Percentiles rank a stretch among this genome's conserved stretches.
phyloP scores from a whole-genome alignment of 2,888 invertebrate species.

The Didymodactylos carnosus region DNA sequence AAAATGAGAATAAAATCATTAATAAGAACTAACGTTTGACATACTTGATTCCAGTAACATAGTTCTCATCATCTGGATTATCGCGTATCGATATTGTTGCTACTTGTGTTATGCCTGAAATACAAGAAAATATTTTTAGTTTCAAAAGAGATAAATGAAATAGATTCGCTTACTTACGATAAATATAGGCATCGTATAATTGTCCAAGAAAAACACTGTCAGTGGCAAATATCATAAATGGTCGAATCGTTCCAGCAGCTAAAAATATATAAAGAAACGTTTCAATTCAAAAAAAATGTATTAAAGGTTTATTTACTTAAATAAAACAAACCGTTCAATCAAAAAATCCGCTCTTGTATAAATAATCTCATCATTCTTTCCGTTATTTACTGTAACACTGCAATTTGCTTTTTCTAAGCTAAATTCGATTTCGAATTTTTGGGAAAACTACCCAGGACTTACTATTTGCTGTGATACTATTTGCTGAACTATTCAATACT shows the following conservation, averaged over 20 bases:
- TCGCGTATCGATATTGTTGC: not conserved
- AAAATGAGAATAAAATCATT: no score
- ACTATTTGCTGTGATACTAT: not conserved
- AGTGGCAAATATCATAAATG: not conserved
- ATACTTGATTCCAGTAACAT: not conserved
- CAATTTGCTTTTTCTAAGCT: no score
- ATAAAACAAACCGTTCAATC: no score
- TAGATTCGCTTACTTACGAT: not conserved
- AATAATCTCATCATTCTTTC: no score
- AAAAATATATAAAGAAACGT: not conserved
- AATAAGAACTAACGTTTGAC: no score
- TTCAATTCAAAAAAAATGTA: not conserved
- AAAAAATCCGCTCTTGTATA: no score
- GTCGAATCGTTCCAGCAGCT: not conserved
- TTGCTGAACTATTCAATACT: not conserved
- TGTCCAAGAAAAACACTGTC: not conserved
- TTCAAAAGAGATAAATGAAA: no score
- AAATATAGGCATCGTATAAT: not conserved
- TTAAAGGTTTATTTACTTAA: no score
- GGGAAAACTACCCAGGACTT: no score
- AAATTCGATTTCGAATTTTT: no score
- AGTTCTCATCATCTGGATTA: not conserved
- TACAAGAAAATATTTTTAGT: no score
- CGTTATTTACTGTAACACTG: no score
- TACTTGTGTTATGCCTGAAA: not conserved